Conservation (phyloP, 2,113 vertebrate species). For the Podiceps cristatus region DNA sequence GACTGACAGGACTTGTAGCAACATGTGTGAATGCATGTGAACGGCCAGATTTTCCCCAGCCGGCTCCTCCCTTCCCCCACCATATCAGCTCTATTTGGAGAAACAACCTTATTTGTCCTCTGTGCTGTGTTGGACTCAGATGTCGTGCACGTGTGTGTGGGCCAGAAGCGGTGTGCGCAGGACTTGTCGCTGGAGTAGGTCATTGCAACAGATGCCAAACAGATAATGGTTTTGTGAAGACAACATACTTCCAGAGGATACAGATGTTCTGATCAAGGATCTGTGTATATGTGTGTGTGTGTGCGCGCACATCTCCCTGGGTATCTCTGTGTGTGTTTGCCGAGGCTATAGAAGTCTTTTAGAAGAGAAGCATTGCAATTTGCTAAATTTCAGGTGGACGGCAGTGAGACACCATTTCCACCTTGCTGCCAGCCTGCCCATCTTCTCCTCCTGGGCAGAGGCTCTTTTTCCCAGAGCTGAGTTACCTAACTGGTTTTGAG, state of each 20-base stretch:
- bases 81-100: background rate
- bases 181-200: background rate
- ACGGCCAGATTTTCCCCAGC: background rate
- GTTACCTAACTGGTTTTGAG: background rate
- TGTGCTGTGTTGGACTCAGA: background rate
- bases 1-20: background rate
- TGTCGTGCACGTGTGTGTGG: fast-evolving
- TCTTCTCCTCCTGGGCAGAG: background rate
- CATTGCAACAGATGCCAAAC: conserved; percentile 32
- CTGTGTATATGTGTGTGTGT: fast-evolving
- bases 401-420: background rate
- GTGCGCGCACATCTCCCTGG: fast-evolving
- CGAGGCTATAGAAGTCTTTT: background rate
- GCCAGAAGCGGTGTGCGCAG: background rate
- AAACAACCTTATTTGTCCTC: background rate
- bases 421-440: fast-evolving
- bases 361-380: background rate
- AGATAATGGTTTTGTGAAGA: background rate
- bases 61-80: background rate
- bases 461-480: background rate
- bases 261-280: conserved; percentile 1
- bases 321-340: background rate
- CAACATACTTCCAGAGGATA: background rate
- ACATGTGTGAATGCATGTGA: background rate
- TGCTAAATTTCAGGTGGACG: background rate